A percentile compares a stretch with the other conserved stretches of the same genome.
These are phyloP conservation scores for Mesorhabditis sp. DNA, from an alignment of 2,888 invertebrate species.

Conservation along the genomic window DNA sequence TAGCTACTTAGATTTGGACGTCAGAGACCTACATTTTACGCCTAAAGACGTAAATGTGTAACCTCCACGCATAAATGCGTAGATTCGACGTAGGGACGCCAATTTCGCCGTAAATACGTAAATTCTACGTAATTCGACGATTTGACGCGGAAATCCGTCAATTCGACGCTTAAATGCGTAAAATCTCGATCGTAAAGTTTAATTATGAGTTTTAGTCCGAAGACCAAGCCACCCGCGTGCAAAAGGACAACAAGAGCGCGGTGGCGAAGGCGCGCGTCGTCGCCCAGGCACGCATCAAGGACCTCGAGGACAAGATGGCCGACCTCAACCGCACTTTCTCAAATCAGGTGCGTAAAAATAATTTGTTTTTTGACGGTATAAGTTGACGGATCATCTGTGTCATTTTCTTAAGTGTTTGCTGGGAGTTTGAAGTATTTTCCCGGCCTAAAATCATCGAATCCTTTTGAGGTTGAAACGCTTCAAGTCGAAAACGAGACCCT, in stretches of 20 bases:
- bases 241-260: slow-evolving; percentile 39
- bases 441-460: too few species aligned
- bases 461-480: slow-evolving; percentile 35
- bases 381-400: too few species aligned
- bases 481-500: slow-evolving; percentile 41
- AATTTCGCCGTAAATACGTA: too few species aligned
- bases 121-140: background rate
- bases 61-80: too few species aligned
- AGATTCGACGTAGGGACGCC: too few species aligned
- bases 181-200: background rate
- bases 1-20: too few species aligned
- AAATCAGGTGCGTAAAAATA: background rate
- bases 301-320: slow-evolving; percentile 40
- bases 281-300: slow-evolving; percentile 48
- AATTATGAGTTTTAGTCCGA: slow-evolving; percentile 27
- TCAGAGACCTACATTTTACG: too few species aligned
- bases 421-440: too few species aligned
- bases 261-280: slow-evolving; percentile 43
- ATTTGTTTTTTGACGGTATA: too few species aligned
- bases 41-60: too few species aligned
- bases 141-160: background rate
- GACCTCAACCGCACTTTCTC: slow-evolving; percentile 15
- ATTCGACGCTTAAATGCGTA: background rate
- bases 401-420: too few species aligned
- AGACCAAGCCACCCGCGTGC: slow-evolving; percentile 29